phyloP scores from a whole-genome alignment of 2,113 vertebrate species.

The Muscicapa adusta region DNA sequence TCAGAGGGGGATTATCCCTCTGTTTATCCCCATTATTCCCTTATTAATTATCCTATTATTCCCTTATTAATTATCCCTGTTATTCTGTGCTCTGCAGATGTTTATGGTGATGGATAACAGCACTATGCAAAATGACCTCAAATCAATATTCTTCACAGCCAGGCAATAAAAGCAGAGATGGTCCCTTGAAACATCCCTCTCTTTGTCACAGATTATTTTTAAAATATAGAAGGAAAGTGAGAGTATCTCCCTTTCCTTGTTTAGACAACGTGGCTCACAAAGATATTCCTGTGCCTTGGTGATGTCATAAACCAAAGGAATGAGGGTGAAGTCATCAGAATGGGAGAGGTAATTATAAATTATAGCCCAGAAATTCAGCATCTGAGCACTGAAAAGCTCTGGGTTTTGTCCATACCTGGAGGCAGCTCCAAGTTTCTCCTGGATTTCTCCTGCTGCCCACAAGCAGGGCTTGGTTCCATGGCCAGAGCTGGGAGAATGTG shows the following conservation, averaged over 20 bases:
- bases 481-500: not conserved
- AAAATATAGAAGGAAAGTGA: not conserved
- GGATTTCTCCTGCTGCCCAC: not conserved
- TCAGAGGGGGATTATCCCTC: not conserved
- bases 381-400: not conserved
- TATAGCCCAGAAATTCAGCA: not conserved
- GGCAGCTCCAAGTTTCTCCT: not conserved
- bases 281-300: not conserved
- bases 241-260: not conserved
- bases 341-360: not conserved
- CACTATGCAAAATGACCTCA: not conserved
- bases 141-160: not conserved
- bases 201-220: not conserved
- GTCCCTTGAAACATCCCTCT: not conserved
- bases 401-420: not conserved
- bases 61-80: too few species aligned
- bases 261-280: not conserved
- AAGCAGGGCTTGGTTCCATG: not conserved
- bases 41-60: too few species aligned
- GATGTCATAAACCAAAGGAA: not conserved
- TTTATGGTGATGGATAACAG: not conserved
- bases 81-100: not conserved
- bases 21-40: too few species aligned
- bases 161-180: not conserved
- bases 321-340: slow-evolving; percentile 4